phyloP scores from a whole-genome alignment of 2,113 vertebrate species.

The Loxodonta africana region DNA sequence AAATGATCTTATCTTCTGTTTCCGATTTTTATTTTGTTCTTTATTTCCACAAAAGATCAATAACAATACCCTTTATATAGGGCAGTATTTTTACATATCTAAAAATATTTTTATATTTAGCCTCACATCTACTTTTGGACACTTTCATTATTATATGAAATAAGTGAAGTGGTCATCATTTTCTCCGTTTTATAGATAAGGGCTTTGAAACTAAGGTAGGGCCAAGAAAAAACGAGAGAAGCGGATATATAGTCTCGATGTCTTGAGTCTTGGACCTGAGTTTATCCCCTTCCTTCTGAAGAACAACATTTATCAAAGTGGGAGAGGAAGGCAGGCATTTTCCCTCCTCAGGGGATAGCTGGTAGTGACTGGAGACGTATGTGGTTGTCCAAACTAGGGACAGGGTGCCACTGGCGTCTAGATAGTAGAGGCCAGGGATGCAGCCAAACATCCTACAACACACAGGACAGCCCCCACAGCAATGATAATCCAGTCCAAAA shows the following conservation, averaged over 20 bases:
- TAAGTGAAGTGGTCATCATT: background rate
- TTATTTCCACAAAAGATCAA: background rate
- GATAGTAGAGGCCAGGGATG: no score
- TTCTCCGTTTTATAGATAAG: background rate
- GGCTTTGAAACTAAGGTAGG: background rate
- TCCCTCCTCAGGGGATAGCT: no score
- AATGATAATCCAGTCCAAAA: background rate
- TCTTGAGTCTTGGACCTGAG: background rate
- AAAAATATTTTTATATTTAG: background rate
- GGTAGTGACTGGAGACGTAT: background rate
- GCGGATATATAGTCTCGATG: accelerated
- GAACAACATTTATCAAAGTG: background rate
- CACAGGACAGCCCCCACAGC: accelerated
- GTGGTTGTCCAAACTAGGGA: background rate
- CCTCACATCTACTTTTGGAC: background rate
- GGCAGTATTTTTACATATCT: background rate
- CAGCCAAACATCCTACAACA: background rate
- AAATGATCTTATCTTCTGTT: background rate
- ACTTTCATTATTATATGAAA: background rate
- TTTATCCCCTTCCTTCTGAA: background rate
- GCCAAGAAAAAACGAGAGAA: background rate
- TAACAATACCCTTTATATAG: background rate
- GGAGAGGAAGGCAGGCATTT: background rate
- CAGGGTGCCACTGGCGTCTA: background rate
- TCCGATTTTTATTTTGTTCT: background rate